Conservation (phyloP, 92 coral and sea anemone genomes). For the Scolanthus callimorphus region DNA sequence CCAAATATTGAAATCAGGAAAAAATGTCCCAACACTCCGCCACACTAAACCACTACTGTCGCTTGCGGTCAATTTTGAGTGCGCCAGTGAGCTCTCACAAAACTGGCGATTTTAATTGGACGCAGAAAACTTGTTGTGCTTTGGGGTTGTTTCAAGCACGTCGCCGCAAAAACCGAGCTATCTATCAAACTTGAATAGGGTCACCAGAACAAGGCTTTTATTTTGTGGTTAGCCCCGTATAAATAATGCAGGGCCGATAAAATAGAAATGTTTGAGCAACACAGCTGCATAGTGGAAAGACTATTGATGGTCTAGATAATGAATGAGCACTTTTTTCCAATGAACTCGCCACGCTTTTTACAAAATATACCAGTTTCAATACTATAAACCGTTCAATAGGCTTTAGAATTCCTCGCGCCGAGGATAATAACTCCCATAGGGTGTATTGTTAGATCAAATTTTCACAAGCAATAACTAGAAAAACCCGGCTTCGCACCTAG, state of each 20-base stretch:
- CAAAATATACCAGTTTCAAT: neutral
- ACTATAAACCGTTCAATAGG: no score
- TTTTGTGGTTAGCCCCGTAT: conserved; percentile 45
- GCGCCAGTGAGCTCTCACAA: conserved; percentile 50
- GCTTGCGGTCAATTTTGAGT: conserved; percentile 53
- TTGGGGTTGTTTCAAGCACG: conserved; percentile 53
- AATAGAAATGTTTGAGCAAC: conserved; percentile 88
- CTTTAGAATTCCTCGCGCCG: no score
- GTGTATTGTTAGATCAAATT: neutral
- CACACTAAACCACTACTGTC: conserved; percentile 56
- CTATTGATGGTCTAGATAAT: conserved; percentile 74
- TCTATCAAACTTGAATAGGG: conserved; percentile 82
- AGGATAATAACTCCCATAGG: no score
- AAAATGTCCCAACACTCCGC: conserved; percentile 50
- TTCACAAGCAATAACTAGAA: no score
- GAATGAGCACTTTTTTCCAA: conserved; percentile 30
- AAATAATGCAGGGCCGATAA: conserved; percentile 83
- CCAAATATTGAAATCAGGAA: conserved; percentile 74
- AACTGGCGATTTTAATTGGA: conserved; percentile 56
- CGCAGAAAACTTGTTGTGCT: conserved; percentile 66
- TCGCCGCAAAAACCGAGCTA: conserved; percentile 81
- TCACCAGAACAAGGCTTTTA: conserved; percentile 80
- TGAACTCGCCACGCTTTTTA: conserved; percentile 4
- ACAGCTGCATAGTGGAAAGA: conserved; percentile 83
- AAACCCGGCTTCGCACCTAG: neutral